These are phyloP conservation scores for Cosmia trapezina DNA, from an alignment of 2,888 invertebrate species.

Conservation along the genomic window DNA sequence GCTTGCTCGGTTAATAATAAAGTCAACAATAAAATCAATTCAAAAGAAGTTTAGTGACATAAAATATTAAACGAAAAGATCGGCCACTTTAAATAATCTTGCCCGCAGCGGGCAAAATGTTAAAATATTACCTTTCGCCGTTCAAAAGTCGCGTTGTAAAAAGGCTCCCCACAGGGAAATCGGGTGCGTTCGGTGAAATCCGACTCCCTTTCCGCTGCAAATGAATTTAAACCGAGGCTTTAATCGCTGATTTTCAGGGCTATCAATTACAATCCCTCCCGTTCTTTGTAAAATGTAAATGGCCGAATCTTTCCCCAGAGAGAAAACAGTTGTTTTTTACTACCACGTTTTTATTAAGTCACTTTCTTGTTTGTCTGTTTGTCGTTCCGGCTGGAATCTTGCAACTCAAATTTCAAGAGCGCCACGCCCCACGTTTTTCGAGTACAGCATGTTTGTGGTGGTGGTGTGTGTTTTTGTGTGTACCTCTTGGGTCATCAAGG, in stretches of 20 bases:
- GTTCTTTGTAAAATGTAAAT: conserved; percentile 72
- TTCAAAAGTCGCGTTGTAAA: conserved; percentile 41
- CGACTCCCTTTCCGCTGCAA: conserved; percentile 63
- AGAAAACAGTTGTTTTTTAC: conserved; percentile 17
- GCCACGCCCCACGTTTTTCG: too few species aligned
- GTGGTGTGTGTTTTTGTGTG: too few species aligned
- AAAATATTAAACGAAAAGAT: conserved; percentile 4
- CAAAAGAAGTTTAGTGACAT: background rate
- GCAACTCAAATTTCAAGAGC: too few species aligned
- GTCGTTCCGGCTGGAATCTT: too few species aligned
- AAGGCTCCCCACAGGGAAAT: conserved; percentile 50
- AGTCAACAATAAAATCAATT: background rate
- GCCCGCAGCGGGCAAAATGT: conserved; percentile 14
- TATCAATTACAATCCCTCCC: conserved; percentile 71
- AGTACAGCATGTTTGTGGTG: too few species aligned
- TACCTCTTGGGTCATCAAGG: too few species aligned
- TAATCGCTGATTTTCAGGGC: conserved; percentile 67
- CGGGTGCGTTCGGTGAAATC: conserved; percentile 50
- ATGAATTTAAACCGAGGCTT: conserved; percentile 66
- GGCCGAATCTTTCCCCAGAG: conserved; percentile 28
- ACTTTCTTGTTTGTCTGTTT: too few species aligned
- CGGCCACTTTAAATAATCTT: conserved; percentile 34
- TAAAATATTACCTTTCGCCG: conserved; percentile 29
- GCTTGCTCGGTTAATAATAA: too few species aligned
- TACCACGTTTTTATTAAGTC: too few species aligned